Base-by-base conservation (phyloP, 2,888 invertebrate species). In the Chydorus sphaericus region DNA sequence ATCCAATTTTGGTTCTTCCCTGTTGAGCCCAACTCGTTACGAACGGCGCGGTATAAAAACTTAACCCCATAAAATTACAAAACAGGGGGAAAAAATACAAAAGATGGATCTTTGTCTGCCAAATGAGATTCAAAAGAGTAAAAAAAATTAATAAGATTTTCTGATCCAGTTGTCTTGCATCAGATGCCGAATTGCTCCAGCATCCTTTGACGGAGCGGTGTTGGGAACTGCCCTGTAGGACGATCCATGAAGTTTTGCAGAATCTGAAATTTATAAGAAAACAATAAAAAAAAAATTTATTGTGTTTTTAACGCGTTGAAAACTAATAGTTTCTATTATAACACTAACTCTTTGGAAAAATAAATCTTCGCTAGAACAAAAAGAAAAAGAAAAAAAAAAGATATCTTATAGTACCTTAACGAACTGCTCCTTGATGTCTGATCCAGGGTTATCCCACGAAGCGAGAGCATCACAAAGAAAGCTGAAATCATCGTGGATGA, bases 401-500 rank as follows among this genome's bases (percentile, higher is more conserved):
- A n/a, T n/a, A n/a, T n/a, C n/a, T n/a, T n/a, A 60, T 62, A 63
- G 63, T 71, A 90, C 91, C 79, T 93, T 93, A 62, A 85, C 83
- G 73, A 99, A 96, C 85, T 94, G 94, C 67, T 93, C 91, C 74
- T 93, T 94, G 59, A 98, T 78, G 70, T 98, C 96, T 60, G 86
- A 85, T 66, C 91, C 89, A 3, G 97, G 96, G 64, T 84, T 85
- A 48, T 85, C 82, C 98, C 98, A 98, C 3, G 96, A 97, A 30
- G 96, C 97, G 39, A 99, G 90, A 18, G 98, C 98, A 77, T 99
- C 98, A 72, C 98, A 98, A 77, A 98, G 96, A 78, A 86, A 99
- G 73, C 98, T 94, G 70, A 99, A 99, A 70, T 98, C n/a, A n/a
- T n/a, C 96, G 56, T 85, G 83, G 53, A 96, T 90, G 48, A 97